Evolutionary conservation across 1,140 invertebrate species (phyloP), one percentile per base, ranked within the genome.

Genomic region (Drosophila truncata): DNA sequence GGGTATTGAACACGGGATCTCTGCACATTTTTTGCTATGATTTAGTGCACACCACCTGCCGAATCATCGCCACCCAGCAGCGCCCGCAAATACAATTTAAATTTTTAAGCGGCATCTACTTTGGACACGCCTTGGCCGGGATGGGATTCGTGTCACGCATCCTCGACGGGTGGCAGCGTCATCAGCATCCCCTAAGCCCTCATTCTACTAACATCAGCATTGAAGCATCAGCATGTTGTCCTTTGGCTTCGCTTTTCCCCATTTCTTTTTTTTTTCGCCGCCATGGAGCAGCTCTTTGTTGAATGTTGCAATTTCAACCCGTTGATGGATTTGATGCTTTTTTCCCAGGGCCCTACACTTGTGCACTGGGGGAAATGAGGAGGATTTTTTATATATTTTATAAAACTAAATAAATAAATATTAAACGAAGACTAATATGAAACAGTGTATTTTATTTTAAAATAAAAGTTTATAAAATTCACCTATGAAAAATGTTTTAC

Each of bases 61-160:
- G 60, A 82, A 58, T 76, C 63, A 69, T 59, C 20, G 72, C 50
- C 47, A 42, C 46, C 59, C 41, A 47, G 50, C 44, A 63, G 44
- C 78, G 66, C 78, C 63, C 79, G 78, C 85, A 90, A 90, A 90
- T 90, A 91, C 85, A 90, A 90, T 90, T 90, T 90, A 90, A 90
- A 90, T 90, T 91, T 90, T 90, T 90, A 90, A 90, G 85, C 86
- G 85, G 82, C 74, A 81, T 80, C 84, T 87, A 87, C 84, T 87
- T 87, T 87, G 84, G 66, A 29, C 61, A 50, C 35, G 59, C 73
- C 77, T 78, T 76, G 46, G 76, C 35, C 78, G 73, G 62, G 66
- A 78, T 88, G 72, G 62, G 71, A 82, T 90, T 88, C 85, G 85
- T 81, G 85, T 90, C 86, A 88, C 85, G 85, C 81, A 90, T 63